Conservation (phyloP, 2,888 invertebrate genomes). For the Drosophila merina region DNA sequence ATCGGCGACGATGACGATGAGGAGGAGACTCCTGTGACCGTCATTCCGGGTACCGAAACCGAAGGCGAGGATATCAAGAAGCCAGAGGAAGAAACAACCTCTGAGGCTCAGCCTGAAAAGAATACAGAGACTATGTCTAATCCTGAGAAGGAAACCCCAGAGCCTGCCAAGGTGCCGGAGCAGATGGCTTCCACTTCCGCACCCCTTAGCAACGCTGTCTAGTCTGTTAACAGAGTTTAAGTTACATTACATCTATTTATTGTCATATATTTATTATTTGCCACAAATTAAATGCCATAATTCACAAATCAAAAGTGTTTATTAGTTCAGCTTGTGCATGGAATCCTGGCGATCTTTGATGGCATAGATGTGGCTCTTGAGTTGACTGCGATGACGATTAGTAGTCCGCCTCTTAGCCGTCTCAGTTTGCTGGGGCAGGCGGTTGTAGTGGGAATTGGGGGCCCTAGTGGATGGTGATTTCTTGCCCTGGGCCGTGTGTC, state of each 20-base stretch:
- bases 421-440: slow-evolving; percentile 42
- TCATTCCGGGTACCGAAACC: slow-evolving; percentile 15
- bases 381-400: slow-evolving; percentile 72
- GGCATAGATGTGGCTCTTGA: slow-evolving; percentile 51
- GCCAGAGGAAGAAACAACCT: slow-evolving; percentile 28
- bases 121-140: slow-evolving; percentile 1
- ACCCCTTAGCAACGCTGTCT: slow-evolving; percentile 48
- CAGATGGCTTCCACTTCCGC: slow-evolving; percentile 18
- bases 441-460: slow-evolving; percentile 68
- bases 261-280: slow-evolving; percentile 61
- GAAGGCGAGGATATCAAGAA: slow-evolving; percentile 51
- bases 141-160: slow-evolving; percentile 17
- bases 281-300: slow-evolving; percentile 27
- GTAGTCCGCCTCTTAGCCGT: slow-evolving; percentile 49
- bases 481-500: background rate
- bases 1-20: slow-evolving; percentile 80
- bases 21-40: slow-evolving; percentile 56
- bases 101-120: slow-evolving; percentile 1
- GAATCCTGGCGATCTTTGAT: slow-evolving; percentile 31
- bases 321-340: background rate
- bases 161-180: slow-evolving; percentile 14
- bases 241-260: slow-evolving; percentile 53
- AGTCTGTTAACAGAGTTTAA: slow-evolving; percentile 14
- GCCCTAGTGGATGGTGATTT: slow-evolving; percentile 44
- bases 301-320: background rate